phyloP scores from a whole-genome alignment of 2,888 invertebrate species.

The Oegoconia quadripuncta region DNA sequence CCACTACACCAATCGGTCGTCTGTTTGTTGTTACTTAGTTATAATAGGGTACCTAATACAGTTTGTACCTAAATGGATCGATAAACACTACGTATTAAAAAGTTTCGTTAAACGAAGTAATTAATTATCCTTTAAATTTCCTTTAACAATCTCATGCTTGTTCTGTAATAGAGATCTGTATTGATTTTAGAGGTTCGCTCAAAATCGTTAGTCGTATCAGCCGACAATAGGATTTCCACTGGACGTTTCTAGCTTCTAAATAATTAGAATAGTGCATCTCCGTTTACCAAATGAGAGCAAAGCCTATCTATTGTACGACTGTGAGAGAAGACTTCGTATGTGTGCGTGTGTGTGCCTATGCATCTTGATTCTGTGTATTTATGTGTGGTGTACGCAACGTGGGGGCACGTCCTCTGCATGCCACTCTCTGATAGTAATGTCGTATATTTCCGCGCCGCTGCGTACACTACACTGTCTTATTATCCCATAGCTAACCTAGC shows the following conservation, averaged over 20 bases:
- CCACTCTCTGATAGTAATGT: conserved; percentile 60
- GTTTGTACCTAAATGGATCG: too few relatives aligned
- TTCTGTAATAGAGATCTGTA: too few relatives aligned
- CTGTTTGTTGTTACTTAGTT: too few relatives aligned
- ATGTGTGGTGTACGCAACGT: conserved; percentile 34
- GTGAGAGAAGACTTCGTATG: conserved; percentile 38
- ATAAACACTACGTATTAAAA: too few relatives aligned
- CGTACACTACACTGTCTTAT: conserved; percentile 54
- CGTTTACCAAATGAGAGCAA: conserved; percentile 71
- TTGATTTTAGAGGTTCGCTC: too few relatives aligned
- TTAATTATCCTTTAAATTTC: too few relatives aligned
- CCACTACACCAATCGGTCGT: too few relatives aligned
- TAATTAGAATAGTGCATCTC: conserved; percentile 84
- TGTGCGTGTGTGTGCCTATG: conserved; percentile 36
- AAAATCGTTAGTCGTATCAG: conserved; percentile 29
- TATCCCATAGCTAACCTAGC: conserved; percentile 32
- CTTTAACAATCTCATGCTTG: too few relatives aligned
- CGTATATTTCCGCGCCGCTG: conserved; percentile 61
- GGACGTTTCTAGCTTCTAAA: conserved; percentile 57
- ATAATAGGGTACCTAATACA: too few relatives aligned
- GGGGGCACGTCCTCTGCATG: conserved; percentile 53
- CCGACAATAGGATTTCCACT: conserved; percentile 47
- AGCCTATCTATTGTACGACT: conserved; percentile 63
- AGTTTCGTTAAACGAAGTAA: too few relatives aligned
- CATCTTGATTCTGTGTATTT: conserved; percentile 60